Percentiles rank a stretch among this genome's conserved stretches.
These are phyloP conservation scores for Amyelois transitella DNA, from an alignment of 1,140 invertebrate species.

Conservation along the genomic window DNA sequence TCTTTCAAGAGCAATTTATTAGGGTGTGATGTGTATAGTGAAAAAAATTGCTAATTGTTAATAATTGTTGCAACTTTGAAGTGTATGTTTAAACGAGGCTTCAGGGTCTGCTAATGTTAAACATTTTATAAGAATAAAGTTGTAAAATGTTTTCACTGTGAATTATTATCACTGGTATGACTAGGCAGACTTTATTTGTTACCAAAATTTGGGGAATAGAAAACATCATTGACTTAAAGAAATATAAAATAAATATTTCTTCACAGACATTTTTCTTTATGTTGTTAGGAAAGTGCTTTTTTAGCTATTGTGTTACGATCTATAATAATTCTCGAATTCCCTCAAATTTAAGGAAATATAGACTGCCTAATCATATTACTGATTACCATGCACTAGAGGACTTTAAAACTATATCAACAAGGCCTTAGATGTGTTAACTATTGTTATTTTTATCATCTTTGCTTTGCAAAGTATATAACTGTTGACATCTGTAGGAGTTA, in stretches of 20 bases:
- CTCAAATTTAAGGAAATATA: too few species aligned
- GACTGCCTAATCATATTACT: too few species aligned
- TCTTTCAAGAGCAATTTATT: slow-evolving; percentile 2
- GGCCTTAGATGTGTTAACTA: slow-evolving; percentile 46
- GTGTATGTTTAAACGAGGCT: neutral
- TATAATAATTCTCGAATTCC: too few species aligned
- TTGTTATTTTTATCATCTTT: slow-evolving; percentile 35
- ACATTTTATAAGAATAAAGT: neutral
- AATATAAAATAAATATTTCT: too few species aligned
- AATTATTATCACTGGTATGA: too few species aligned
- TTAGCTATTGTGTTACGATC: too few species aligned
- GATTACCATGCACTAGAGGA: slow-evolving; percentile 12
- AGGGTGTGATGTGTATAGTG: neutral
- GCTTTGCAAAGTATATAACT: slow-evolving; percentile 45
- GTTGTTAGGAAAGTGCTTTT: too few species aligned
- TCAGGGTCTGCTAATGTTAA: neutral
- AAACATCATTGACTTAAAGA: too few species aligned
- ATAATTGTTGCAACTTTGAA: slow-evolving; percentile 3
- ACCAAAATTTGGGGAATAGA: too few species aligned
- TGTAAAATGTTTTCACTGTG: neutral
- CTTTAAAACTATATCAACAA: slow-evolving; percentile 20
- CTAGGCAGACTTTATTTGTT: too few species aligned
- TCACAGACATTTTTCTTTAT: too few species aligned
- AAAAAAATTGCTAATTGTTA: slow-evolving; percentile 3
- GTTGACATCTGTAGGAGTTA: slow-evolving; percentile 28